phyloP scores from a whole-genome alignment of 2,113 vertebrate genomes.

The Phalacrocorax brasilianus region DNA sequence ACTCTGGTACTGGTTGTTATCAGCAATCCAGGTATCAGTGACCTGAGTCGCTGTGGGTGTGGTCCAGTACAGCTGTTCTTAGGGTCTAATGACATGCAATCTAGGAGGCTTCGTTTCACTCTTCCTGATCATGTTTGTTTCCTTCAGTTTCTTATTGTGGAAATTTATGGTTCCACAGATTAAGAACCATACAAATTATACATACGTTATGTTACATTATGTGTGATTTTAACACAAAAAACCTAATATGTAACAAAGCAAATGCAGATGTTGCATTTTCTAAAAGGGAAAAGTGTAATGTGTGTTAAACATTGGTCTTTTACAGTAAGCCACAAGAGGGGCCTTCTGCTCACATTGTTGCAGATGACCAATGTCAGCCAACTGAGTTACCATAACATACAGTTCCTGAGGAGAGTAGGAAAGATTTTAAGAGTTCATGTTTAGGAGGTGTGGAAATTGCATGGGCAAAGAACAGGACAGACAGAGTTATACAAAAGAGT shows the following conservation, averaged over 20 bases:
- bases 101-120: background rate
- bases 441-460: background rate
- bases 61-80: too few species aligned
- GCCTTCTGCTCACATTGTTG: background rate
- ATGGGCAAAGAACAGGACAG: background rate
- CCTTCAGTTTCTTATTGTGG: background rate
- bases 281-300: background rate
- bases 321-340: background rate
- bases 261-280: background rate
- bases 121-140: background rate
- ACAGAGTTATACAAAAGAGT: background rate
- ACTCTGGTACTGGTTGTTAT: background rate
- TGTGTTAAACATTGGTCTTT: background rate
- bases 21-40: background rate
- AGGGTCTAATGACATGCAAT: background rate
- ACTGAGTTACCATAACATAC: rapidly evolving
- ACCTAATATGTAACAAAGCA: background rate
- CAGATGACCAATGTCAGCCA: background rate
- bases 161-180: background rate
- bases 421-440: background rate
- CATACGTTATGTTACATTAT: rapidly evolving
- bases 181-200: background rate
- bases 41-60: background rate
- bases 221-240: background rate
- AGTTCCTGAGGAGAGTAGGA: background rate